Evolutionary conservation across 2,113 vertebrate genomes (phyloP).

Genomic region (Mandrillus leucophaeus): DNA sequence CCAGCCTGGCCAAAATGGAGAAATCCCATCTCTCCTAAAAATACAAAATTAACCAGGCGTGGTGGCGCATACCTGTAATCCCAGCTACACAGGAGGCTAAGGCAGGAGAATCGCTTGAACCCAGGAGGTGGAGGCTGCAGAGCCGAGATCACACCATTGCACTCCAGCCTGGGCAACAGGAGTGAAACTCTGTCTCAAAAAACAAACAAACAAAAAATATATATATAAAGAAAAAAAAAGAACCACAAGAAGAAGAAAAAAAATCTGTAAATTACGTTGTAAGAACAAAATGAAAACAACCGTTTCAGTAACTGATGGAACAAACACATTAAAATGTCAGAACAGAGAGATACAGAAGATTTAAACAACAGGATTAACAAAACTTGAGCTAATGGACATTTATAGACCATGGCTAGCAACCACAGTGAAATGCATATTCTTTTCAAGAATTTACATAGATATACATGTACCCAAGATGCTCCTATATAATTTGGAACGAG

Average conservation of each 20-base stretch:
- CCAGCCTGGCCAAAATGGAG: no score
- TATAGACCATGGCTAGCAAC: not conserved
- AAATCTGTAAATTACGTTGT: not conserved
- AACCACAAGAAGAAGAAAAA: not conserved
- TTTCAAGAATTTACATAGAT: not conserved
- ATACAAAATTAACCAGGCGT: no score
- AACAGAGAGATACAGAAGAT: not conserved
- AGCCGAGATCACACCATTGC: fast-evolving
- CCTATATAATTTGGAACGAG: not conserved
- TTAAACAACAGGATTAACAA: not conserved
- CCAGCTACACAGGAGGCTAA: no score
- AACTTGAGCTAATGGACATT: not conserved
- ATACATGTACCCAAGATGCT: not conserved
- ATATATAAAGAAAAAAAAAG: not conserved
- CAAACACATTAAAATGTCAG: not conserved
- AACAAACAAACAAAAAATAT: no score
- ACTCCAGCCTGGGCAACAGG: no score
- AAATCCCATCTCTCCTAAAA: no score
- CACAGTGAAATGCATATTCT: not conserved
- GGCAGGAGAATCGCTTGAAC: no score
- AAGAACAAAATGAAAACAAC: not conserved
- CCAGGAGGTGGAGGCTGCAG: no score
- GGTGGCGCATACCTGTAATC: no score
- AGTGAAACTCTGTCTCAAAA: no score
- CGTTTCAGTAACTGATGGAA: not conserved